Percentiles rank a stretch among this genome's conserved stretches.
These are phyloP conservation scores for Charaxes varanes DNA, from an alignment of 1,140 invertebrate species.

Conservation along the genomic window DNA sequence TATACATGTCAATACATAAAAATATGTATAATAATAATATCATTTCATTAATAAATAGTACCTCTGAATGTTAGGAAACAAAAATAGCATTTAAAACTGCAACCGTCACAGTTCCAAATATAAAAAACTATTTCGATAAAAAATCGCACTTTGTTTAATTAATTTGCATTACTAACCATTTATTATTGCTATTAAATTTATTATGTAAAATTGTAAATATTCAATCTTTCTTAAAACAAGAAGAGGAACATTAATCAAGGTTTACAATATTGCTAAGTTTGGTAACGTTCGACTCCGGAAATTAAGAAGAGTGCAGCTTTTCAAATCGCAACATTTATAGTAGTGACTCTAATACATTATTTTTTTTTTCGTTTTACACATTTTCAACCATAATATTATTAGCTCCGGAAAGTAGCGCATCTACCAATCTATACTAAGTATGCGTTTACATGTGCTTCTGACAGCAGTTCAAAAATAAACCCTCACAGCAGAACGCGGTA, in stretches of 20 bases:
- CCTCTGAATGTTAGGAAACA: constrained; percentile 75
- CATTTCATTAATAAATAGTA: constrained; percentile 73
- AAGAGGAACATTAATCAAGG: constrained; percentile 75
- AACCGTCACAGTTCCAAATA: constrained; percentile 70
- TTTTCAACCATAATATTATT: constrained; percentile 41
- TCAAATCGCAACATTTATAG: constrained; percentile 75
- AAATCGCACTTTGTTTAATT: constrained; percentile 72
- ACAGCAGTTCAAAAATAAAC: constrained; percentile 27
- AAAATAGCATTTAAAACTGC: constrained; percentile 69
- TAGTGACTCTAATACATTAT: constrained; percentile 30
- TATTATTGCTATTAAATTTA: constrained; percentile 73
- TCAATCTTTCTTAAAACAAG: constrained; percentile 75
- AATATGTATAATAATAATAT: constrained; percentile 67
- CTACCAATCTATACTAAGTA: constrained; percentile 69
- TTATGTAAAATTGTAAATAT: constrained; percentile 74
- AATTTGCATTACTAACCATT: constrained; percentile 66
- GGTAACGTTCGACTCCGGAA: constrained; percentile 67
- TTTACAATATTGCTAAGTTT: constrained; percentile 71
- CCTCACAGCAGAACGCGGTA: constrained; percentile 22
- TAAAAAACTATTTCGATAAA: constrained; percentile 73
- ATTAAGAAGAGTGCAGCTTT: constrained; percentile 70
- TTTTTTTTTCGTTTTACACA: constrained; percentile 32
- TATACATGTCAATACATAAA: constrained; percentile 69
- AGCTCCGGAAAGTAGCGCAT: constrained; percentile 67
- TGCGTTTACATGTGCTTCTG: constrained; percentile 41